Percentiles rank a stretch among this genome's conserved stretches.
Evolutionary conservation across 2,888 invertebrate genomes (phyloP).

Genomic region (Troglohyphantes excavatus): DNA sequence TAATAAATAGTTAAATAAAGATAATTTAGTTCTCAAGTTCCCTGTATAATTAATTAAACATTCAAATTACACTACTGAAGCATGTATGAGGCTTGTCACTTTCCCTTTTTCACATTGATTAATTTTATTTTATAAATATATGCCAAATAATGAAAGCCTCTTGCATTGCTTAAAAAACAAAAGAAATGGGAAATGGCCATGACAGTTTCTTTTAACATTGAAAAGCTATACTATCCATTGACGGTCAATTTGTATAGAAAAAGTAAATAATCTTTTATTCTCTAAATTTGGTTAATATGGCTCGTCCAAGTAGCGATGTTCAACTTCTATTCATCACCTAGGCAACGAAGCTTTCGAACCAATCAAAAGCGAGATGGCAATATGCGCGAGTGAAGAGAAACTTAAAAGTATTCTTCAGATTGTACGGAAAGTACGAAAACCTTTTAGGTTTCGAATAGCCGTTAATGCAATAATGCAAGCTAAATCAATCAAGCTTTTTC

Average conservation of each 20-base stretch:
- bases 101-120: too few species aligned
- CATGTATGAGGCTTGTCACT: too few species aligned
- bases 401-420: neutral
- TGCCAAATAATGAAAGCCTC: neutral
- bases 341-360: slow-evolving; percentile 42
- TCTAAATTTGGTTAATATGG: slow-evolving; percentile 4
- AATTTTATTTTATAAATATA: too few species aligned
- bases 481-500: neutral
- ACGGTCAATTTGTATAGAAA: neutral
- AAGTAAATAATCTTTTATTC: slow-evolving; percentile 3
- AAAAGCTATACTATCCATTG: neutral
- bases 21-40: too few species aligned
- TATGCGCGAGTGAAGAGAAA: slow-evolving; percentile 7
- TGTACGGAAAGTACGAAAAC: slow-evolving; percentile 34
- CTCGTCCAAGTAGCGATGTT: neutral
- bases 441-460: slow-evolving; percentile 1
- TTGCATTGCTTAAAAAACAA: neutral
- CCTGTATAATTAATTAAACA: too few species aligned
- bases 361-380: slow-evolving; percentile 31
- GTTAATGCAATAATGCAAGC: neutral
- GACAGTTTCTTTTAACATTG: neutral
- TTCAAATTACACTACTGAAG: too few species aligned
- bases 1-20: too few species aligned
- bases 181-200: neutral
- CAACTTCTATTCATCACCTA: slow-evolving; percentile 40